These are phyloP conservation scores for Ibycter americanus DNA, from an alignment of 2,797 vertebrate genomes.

Conservation along the genomic window DNA sequence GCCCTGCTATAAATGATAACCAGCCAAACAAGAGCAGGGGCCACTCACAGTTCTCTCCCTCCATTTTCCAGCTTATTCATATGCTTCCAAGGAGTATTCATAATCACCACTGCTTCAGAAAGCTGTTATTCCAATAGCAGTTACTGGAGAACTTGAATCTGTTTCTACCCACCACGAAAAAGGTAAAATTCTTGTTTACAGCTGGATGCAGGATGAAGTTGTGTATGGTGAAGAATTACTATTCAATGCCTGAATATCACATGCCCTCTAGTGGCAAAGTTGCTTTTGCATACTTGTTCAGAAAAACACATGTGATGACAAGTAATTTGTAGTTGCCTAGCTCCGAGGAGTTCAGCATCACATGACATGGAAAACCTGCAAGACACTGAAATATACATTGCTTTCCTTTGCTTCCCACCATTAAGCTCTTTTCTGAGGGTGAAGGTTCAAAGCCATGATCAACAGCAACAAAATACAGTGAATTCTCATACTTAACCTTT, in stretches of 20 bases:
- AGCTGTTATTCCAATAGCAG: background rate
- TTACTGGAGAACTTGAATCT: background rate
- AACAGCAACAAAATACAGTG: background rate
- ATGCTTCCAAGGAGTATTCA: background rate
- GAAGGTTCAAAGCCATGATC: background rate
- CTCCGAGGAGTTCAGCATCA: background rate
- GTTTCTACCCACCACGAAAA: background rate
- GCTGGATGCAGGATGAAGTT: background rate
- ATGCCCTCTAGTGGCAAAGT: constrained; percentile 52
- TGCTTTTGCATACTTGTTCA: background rate
- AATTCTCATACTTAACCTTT: background rate
- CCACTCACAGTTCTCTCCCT: background rate
- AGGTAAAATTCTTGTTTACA: background rate
- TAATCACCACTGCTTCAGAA: background rate
- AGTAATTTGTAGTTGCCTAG: background rate
- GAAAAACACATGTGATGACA: accelerated
- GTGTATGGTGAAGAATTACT: too few species aligned
- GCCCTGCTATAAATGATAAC: background rate
- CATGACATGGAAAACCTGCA: background rate
- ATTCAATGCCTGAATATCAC: background rate
- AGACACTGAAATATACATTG: background rate
- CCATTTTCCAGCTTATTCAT: background rate
- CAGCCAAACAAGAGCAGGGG: background rate
- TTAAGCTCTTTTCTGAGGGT: background rate
- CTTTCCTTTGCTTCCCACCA: background rate